phyloP scores from a whole-genome alignment of 2,888 invertebrate species.

The Carabus problematicus region DNA sequence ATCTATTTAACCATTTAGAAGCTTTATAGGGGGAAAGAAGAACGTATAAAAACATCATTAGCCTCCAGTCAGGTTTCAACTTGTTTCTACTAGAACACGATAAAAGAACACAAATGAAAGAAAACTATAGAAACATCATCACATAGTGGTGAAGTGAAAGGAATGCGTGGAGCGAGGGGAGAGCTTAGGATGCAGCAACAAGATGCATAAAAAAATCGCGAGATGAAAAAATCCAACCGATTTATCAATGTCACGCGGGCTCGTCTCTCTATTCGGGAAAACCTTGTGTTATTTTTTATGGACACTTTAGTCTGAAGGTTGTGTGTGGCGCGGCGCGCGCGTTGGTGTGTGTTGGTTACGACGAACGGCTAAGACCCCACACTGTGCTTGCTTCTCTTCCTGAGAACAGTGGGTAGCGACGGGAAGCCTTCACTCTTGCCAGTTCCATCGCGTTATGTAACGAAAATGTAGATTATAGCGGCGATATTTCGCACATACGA shows the following conservation, averaged over 20 bases:
- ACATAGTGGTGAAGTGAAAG: background rate
- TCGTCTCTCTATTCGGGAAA: conserved; percentile 20
- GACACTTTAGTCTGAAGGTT: conserved; percentile 30
- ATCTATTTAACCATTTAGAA: no score
- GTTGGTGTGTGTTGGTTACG: no score
- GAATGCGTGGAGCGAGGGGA: no score
- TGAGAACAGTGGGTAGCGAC: conserved; percentile 15
- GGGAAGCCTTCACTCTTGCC: conserved; percentile 30
- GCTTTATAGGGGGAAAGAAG: no score
- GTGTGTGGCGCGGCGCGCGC: conserved; percentile 1
- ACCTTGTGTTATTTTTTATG: conserved; percentile 41
- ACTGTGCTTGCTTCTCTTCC: background rate
- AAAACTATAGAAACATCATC: conserved; percentile 38
- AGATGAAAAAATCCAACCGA: conserved; percentile 40
- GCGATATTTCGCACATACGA: conserved; percentile 39
- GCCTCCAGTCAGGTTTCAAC: no score
- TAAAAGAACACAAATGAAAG: conserved; percentile 1
- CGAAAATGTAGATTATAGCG: conserved; percentile 39
- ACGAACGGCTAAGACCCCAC: no score
- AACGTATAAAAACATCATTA: no score
- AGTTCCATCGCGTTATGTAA: conserved; percentile 20
- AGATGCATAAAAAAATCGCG: conserved; percentile 34
- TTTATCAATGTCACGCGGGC: conserved; percentile 37
- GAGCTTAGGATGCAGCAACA: conserved; percentile 30
- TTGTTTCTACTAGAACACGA: no score